Base-by-base conservation (phyloP, 2,113 vertebrate species). In the Myanophis thanlyinensis region DNA sequence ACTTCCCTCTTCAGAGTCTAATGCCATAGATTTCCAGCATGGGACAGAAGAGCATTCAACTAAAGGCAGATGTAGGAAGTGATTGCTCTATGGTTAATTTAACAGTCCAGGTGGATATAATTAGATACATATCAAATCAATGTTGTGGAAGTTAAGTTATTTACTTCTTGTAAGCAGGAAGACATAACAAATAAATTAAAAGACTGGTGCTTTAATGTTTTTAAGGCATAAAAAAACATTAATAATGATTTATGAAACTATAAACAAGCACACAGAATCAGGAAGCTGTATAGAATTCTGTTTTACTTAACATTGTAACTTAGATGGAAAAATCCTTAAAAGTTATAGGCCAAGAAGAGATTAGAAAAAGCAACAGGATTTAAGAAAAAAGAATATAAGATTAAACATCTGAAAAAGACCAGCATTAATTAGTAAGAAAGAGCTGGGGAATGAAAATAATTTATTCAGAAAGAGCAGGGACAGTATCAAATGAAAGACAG, bases 121-220 rank as follows among this genome's bases (percentile, higher is more conserved):
- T 88, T 94, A 96, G 86, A 62, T 22, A 40, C 27, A 89, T 89
- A 89, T 44, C 88, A 94, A 95, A 94, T 93, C 84, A 94, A 54
- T 94, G 67, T 93, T 94, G 92, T 87, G 92, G 85, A 95, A 96
- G 94, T 95, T 91, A 95, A 95, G 84, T 89, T 18, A 46, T 56
- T 95, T 84, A 5, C 92, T 95, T 96, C 94, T 92, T 46, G 80
- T 93, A 96, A 59, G 92, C 12, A 92, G 40, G 47, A 96, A 90
- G 56, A 89, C 59, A 90, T 90, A 94, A 94, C 23, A 96, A 96
- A 93, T 95, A 87, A 91, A 47, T 89, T 91, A 94, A 25, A 80
- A 3, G 85, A 35, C 3, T 89, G 25, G 48, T 85, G n/a, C 3
- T n/a, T 47, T 44, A 5, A 23, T 59, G 35, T 46, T 93, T 89